Percentiles rank a stretch among this genome's conserved stretches.
Conservation (phyloP, 23 tunicate species). For the Styela plicata region DNA sequence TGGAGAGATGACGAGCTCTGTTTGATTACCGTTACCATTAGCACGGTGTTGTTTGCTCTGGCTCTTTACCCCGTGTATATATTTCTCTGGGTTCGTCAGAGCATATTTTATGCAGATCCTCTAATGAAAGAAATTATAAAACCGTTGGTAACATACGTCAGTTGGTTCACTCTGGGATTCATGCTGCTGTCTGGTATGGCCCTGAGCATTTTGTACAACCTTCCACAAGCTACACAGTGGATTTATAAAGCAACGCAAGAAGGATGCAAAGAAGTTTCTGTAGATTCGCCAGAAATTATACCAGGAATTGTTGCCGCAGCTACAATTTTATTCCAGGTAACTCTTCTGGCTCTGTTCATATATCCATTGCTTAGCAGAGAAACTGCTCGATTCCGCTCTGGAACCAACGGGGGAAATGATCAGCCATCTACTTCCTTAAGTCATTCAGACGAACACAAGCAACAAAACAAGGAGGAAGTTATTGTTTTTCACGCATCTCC, state of each 20-base stretch:
- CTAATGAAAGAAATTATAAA: constrained; percentile 22
- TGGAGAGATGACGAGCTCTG: constrained; percentile 53
- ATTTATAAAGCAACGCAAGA: constrained; percentile 46
- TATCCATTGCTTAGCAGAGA: constrained; percentile 51
- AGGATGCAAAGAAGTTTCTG: constrained; percentile 58
- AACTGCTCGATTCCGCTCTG: constrained; percentile 12
- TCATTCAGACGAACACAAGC: constrained; percentile 17
- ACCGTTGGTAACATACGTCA: constrained; percentile 30
- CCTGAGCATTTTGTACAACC: constrained; percentile 32
- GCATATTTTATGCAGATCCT: constrained; percentile 48
- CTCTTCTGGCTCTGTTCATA: constrained; percentile 45
- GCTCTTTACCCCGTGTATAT: constrained; percentile 37
- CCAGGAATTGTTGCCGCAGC: constrained; percentile 17
- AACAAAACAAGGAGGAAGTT: background rate
- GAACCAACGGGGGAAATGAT: background rate
- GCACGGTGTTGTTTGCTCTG: constrained; percentile 37
- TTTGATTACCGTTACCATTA: constrained; percentile 20
- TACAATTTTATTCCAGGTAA: constrained; percentile 27
- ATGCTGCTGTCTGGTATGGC: constrained; percentile 24
- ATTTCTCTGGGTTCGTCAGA: constrained; percentile 71
- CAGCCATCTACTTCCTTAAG: background rate
- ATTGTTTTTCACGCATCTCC: background rate
- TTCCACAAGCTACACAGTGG: constrained; percentile 64
- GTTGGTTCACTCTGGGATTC: constrained; percentile 32
- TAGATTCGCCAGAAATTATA: constrained; percentile 40